Percentiles rank a stretch among this genome's conserved stretches.
These are phyloP conservation scores for Auanema freiburgensis DNA, from an alignment of 2,888 invertebrate species.

Conservation along the genomic window DNA sequence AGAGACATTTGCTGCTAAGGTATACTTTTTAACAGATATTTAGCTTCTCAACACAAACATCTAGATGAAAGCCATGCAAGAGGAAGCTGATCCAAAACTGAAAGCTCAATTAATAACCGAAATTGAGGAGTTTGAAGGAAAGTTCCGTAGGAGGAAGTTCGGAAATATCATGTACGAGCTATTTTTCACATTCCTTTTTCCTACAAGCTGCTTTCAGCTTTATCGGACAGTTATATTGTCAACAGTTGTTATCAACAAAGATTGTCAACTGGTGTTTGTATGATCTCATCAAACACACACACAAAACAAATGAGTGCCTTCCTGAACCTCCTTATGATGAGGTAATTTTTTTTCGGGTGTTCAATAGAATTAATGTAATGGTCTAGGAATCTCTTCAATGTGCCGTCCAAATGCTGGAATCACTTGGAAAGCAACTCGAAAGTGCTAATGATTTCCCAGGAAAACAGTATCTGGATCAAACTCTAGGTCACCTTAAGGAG, in stretches of 20 bases:
- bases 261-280: slow-evolving; percentile 42
- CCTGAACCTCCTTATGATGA: slow-evolving; percentile 23
- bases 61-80: slow-evolving; percentile 31
- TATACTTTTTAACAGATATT: neutral
- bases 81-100: slow-evolving; percentile 43
- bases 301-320: slow-evolving; percentile 6
- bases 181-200: neutral
- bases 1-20: slow-evolving; percentile 7
- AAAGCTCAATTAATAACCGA: slow-evolving; percentile 28
- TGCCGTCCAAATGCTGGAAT: slow-evolving; percentile 24
- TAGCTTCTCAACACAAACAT: neutral
- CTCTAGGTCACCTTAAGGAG: slow-evolving; percentile 22
- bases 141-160: slow-evolving; percentile 50
- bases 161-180: slow-evolving; percentile 50
- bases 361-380: neutral
- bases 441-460: slow-evolving; percentile 7
- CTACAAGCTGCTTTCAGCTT: slow-evolving; percentile 35
- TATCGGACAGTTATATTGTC: slow-evolving; percentile 51
- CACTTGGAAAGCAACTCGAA: slow-evolving; percentile 14
- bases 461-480: slow-evolving; percentile 26
- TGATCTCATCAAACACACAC: slow-evolving; percentile 29
- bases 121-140: slow-evolving; percentile 29
- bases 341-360: neutral
- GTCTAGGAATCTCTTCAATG: slow-evolving; percentile 37
- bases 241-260: slow-evolving; percentile 36